A percentile compares a stretch with the other conserved stretches of the same genome.
These are phyloP conservation scores for Eriocheir sinensis DNA, from an alignment of 1,140 invertebrate genomes.

Conservation along the genomic window DNA sequence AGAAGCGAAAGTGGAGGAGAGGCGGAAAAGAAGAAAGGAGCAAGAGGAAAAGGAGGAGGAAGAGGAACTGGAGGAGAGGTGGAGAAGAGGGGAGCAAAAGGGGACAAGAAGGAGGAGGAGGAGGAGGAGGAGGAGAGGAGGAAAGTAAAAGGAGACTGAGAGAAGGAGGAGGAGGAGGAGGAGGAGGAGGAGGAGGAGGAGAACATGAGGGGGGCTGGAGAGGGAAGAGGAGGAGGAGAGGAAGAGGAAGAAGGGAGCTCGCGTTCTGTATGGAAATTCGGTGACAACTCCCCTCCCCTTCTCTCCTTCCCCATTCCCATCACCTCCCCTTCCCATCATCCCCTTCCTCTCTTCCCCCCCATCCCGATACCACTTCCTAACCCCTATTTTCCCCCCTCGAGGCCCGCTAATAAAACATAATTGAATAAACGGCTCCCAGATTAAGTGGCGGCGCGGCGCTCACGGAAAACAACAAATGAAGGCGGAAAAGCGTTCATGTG, in stretches of 20 bases:
- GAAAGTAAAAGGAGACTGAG: not conserved
- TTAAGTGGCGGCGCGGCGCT: constrained; percentile 29
- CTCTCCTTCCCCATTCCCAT: not conserved
- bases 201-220: too few relatives aligned
- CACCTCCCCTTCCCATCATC: not conserved
- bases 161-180: not conserved
- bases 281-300: constrained; percentile 45
- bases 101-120: not conserved
- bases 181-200: not conserved
- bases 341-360: not conserved
- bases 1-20: not conserved
- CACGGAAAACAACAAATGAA: constrained; percentile 36
- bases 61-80: too few relatives aligned
- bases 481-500: constrained; percentile 1
- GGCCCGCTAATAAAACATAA: constrained; percentile 77
- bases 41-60: too few relatives aligned
- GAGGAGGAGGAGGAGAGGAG: not conserved
- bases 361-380: not conserved
- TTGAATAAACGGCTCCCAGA: constrained; percentile 73
- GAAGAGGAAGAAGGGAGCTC: constrained; percentile 30
- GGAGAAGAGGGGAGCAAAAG: not conserved
- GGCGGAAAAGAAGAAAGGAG: too few relatives aligned
- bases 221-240: not conserved
- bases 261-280: constrained; percentile 74
- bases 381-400: constrained; percentile 39